Base-by-base conservation (phyloP, 1,140 invertebrate species). In the Thaumatotibia leucotreta region DNA sequence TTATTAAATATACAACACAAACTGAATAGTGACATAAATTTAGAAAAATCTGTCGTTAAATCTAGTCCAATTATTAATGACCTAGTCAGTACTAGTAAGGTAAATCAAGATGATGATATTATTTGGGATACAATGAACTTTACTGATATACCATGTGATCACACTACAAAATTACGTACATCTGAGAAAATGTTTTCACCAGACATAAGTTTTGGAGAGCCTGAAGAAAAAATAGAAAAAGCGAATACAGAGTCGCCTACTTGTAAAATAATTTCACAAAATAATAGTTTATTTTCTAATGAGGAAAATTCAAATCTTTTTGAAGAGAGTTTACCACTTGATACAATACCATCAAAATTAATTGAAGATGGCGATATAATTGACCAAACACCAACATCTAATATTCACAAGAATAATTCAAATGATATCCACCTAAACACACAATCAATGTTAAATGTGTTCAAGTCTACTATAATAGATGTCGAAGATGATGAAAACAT, bases 271-370 rank as follows among this genome's bases (percentile, higher is more conserved):
- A 65, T 54, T 45, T 32, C 65, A 5, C 88, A 85, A 79, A 86
- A 89, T 68, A 63, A 86, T 31, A 89, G 85, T 72, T 67, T 91
- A 20, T 88, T 86, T 17, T 85, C 85, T 29, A 86, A 89, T 22
- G 82, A 76, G 39, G 89, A 88, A 65, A 86, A 79, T 79, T 79
- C 83, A 11, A 88, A 81, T 76, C 82, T 94, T 29, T 92, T 94
- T 73, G 92, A 93, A 74, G 93, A 93, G 62, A 87, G 79, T 66
- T 79, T 91, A 24, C 75, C 80, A 64, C 39, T 86, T 62, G 80
- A 91, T 74, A 74, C 76, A 45, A 75, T 84, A 68, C 74, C 85
- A 62, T 79, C 74, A 65, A 83, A 79, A 64, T 69, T 85, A 39
- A 68, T 81, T 23, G 70, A 83, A 66, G 71, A 58, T 35, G 65